These are phyloP conservation scores for Pseudochromis fuscus DNA, from an alignment of 2,797 vertebrate genomes.

Conservation along the genomic window DNA sequence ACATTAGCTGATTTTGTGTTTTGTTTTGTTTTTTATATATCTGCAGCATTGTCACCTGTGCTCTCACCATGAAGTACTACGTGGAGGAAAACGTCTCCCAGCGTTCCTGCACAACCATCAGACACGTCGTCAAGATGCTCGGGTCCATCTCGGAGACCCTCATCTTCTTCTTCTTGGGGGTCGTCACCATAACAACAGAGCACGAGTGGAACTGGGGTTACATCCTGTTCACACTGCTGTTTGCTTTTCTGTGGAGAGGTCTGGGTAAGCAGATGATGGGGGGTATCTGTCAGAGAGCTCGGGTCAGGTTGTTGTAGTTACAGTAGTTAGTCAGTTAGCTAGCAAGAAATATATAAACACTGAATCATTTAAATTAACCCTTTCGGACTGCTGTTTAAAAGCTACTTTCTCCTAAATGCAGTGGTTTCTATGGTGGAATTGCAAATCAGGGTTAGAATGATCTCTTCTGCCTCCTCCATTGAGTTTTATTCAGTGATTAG, in stretches of 20 bases:
- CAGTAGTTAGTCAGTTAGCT: too few species aligned
- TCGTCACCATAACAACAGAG: constrained; percentile 94
- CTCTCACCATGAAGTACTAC: constrained; percentile 98
- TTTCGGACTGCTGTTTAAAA: too few species aligned
- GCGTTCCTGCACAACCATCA: constrained; percentile 95
- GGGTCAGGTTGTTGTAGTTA: too few species aligned
- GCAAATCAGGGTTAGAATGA: too few species aligned
- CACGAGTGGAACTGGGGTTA: constrained; percentile 99
- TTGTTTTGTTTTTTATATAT: too few species aligned
- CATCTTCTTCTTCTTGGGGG: constrained; percentile 98
- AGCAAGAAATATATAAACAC: too few species aligned
- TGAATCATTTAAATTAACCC: too few species aligned
- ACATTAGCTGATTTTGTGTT: too few species aligned
- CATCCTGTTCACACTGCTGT: constrained; percentile 93
- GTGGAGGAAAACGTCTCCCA: constrained; percentile 98
- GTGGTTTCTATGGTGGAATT: too few species aligned
- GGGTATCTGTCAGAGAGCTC: background rate
- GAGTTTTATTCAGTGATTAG: too few species aligned
- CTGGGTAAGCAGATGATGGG: constrained; percentile 87
- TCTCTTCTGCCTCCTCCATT: too few species aligned
- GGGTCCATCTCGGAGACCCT: constrained; percentile 96
- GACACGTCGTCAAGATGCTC: constrained; percentile 96
- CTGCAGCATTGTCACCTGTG: constrained; percentile 93
- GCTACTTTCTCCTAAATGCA: too few species aligned
- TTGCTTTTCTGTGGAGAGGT: constrained; percentile 94